Evolutionary conservation across 2,113 vertebrate species (phyloP), one percentile per base, ranked within the genome.

Genomic region (Salminus brasiliensis): DNA sequence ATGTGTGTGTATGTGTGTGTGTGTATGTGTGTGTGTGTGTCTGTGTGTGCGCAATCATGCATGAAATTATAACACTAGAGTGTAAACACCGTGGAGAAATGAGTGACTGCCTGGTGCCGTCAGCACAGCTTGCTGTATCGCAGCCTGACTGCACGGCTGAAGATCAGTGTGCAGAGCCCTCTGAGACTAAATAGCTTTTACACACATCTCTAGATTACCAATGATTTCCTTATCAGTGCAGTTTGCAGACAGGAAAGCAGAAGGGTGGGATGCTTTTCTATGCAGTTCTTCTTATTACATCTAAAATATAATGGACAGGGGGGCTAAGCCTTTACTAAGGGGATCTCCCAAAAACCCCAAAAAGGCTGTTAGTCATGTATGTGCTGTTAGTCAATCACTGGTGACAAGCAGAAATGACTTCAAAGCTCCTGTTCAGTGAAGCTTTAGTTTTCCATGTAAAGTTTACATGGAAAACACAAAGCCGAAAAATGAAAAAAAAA

Each of bases 61-160:
- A 6, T 76, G 76, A 85, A 85, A 82, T 85, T 76, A 79, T 75
- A 79, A 79, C 45, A 76, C 49, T 0, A 16, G 52, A 36, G 45
- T 74, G 63, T 71, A 78, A 84, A 81, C 71, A 59, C 29, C 36
- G 45, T 34, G 21, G 66, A 69, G 55, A 81, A 55, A 53, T 45
- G 57, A 60, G 67, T 36, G 59, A 76, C 41, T 49, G 62, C 69
- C 57, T 34, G 30, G 59, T 52, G 45, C 29, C 57, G 23, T 45
- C 30, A 8, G 21, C 55, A 63, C 27, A 53, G n/a, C 36, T 78
- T 36, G 49, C 29, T 32, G 47, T 49, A 45, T 25, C 21, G 25
- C 55, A 29, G 53, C 27, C 23, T 59, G 27, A 18, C 15, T 47
- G 43, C 47, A 67, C 45, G 21, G 41, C 39, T 13, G 43, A 25